phyloP scores from a whole-genome alignment of 2,113 vertebrate species.

The Thryonomys swinderianus region DNA sequence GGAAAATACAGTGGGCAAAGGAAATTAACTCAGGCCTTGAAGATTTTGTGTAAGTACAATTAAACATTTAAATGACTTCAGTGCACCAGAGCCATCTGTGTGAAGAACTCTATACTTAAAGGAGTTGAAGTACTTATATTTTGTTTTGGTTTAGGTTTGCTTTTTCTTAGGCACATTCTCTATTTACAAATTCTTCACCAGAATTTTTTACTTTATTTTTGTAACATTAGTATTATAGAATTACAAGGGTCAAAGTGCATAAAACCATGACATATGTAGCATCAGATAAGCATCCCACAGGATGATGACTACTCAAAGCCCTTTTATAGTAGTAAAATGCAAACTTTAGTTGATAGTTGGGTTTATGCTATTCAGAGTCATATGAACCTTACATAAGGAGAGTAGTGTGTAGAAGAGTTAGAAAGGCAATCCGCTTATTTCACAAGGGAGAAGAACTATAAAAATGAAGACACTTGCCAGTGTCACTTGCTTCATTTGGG shows the following conservation, averaged over 20 bases:
- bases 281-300: background rate
- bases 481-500: background rate
- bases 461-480: background rate
- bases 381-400: background rate
- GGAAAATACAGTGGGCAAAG: constrained; percentile 78
- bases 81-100: constrained; percentile 78
- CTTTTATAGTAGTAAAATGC: background rate
- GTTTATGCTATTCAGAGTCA: background rate
- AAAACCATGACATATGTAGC: background rate
- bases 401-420: background rate
- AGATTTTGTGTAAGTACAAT: constrained; percentile 85
- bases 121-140: constrained; percentile 82
- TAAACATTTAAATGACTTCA: constrained; percentile 81
- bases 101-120: constrained; percentile 82
- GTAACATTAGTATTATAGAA: background rate
- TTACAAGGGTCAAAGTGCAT: background rate
- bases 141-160: background rate
- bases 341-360: background rate
- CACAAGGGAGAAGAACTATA: background rate
- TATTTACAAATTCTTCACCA: background rate
- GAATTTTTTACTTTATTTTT: background rate
- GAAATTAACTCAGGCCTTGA: constrained; percentile 86
- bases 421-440: background rate
- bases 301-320: background rate
- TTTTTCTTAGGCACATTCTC: background rate